Evolutionary conservation across 1,140 invertebrate species (phyloP).

Genomic region (Hormaphis cornu): DNA sequence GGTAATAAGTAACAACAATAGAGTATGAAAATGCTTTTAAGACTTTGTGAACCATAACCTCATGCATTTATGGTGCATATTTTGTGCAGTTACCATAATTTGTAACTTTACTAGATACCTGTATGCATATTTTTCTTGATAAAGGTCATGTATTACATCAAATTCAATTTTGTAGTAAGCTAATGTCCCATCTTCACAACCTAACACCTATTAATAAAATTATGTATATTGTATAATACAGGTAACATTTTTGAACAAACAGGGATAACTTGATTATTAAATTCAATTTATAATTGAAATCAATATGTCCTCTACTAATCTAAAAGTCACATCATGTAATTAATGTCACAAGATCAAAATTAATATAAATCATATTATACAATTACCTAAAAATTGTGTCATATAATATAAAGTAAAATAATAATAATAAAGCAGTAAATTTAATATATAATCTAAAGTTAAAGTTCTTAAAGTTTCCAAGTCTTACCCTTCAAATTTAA

Average conservation of each 20-base stretch:
- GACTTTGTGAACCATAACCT: conserved; percentile 18
- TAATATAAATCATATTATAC: no score
- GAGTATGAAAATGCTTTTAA: background rate
- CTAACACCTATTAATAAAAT: conserved; percentile 59
- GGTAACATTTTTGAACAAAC: background rate
- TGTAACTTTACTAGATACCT: conserved; percentile 39
- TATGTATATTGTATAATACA: conserved; percentile 19
- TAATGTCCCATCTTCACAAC: conserved; percentile 91
- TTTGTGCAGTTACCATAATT: background rate
- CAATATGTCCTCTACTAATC: no score
- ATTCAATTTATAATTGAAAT: no score
- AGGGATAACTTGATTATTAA: background rate
- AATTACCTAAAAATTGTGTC: no score
- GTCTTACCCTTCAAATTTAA: no score
- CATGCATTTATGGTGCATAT: background rate
- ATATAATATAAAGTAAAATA: no score
- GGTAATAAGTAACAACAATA: background rate
- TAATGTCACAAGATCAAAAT: no score
- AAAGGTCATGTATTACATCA: conserved; percentile 89
- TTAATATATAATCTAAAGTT: no score
- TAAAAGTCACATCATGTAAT: no score
- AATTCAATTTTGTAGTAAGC: conserved; percentile 86
- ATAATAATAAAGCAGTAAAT: no score
- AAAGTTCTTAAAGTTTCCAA: no score
- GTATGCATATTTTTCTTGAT: conserved; percentile 84